Conservation (phyloP, 2,888 invertebrate genomes). For the Drosophila percnosoma region DNA sequence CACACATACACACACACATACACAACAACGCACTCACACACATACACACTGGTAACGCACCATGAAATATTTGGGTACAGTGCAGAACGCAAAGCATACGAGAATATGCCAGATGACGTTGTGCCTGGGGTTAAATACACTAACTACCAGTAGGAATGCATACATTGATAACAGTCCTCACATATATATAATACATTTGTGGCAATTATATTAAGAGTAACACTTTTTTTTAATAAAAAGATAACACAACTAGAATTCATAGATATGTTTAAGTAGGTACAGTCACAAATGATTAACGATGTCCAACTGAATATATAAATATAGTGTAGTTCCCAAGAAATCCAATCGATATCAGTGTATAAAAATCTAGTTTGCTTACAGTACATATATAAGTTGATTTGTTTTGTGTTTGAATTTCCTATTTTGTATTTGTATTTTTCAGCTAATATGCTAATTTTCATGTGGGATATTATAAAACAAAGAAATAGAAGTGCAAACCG, state of each 20-base stretch:
- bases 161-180: background rate
- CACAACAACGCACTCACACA: background rate
- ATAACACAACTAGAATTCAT: background rate
- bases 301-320: background rate
- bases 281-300: no score
- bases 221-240: background rate
- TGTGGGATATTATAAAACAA: background rate
- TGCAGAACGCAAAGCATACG: slow-evolving; percentile 19
- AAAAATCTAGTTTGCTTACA: background rate
- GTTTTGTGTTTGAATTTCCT: no score
- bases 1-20: background rate
- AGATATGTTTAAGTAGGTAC: background rate
- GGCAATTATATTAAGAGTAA: background rate
- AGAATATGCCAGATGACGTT: slow-evolving; percentile 9
- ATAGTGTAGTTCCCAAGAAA: background rate
- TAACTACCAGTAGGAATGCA: background rate
- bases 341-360: background rate
- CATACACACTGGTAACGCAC: slow-evolving; percentile 30
- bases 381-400: no score
- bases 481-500: background rate
- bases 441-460: no score
- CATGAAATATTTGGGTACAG: slow-evolving; percentile 59
- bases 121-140: background rate
- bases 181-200: background rate
- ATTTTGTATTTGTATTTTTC: no score